Percentiles rank a stretch among this genome's conserved stretches.
Evolutionary conservation across 1,140 invertebrate genomes (phyloP).

Genomic region (Idris sp.): DNA sequence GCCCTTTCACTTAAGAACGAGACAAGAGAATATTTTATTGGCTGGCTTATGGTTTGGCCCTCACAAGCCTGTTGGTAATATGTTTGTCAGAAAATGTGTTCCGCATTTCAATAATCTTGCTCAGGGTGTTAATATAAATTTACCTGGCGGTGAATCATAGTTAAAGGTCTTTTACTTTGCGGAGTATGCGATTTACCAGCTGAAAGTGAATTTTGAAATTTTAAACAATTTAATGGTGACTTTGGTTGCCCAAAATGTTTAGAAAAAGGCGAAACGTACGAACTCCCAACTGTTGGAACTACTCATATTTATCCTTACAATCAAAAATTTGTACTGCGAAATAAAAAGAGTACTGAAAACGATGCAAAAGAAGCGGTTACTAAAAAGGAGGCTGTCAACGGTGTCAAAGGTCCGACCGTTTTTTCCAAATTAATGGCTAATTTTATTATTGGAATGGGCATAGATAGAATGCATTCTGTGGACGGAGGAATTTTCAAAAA

Average conservation of each 20-base stretch:
- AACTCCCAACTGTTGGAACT: not conserved
- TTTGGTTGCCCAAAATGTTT: not conserved
- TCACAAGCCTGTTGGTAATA: not conserved
- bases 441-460: slow-evolving; percentile 25
- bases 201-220: slow-evolving; percentile 5
- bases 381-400: not conserved
- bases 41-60: not conserved
- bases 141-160: not conserved
- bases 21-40: not conserved
- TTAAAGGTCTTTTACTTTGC: not conserved
- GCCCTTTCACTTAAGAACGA: not conserved
- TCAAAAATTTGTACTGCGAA: not conserved
- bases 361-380: not conserved
- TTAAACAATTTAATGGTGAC: not conserved
- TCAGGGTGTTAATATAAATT: not conserved
- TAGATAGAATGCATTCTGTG: slow-evolving; percentile 38
- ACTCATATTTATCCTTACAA: not conserved
- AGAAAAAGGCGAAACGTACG: not conserved
- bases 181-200: slow-evolving; percentile 2
- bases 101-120: not conserved
- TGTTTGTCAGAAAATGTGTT: not conserved
- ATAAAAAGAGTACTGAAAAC: not conserved
- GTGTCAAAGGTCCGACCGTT: slow-evolving; percentile 27
- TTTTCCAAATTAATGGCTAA: slow-evolving; percentile 51
- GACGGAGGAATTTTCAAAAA: slow-evolving; percentile 46